Evolutionary conservation across 2,888 invertebrate genomes (phyloP), one percentile per base, ranked within the genome.

Genomic region (Ormyrus labotus): DNA sequence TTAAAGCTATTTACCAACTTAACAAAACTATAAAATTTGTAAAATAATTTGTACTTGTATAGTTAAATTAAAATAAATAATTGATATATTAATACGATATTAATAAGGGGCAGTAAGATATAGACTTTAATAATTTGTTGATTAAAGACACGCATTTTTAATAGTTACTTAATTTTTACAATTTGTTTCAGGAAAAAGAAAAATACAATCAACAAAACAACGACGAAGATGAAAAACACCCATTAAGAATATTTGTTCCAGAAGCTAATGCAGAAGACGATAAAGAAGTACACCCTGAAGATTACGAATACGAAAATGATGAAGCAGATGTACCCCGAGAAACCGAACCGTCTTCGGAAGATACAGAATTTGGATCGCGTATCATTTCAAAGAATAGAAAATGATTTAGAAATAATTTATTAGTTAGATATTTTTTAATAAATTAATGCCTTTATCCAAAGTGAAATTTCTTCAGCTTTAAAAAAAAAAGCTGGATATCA

Each of bases 191-290:
- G 83, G 83, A 83, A 60, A 75, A 78, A 68, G 75, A 80, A 61
- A 82, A 78, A 70, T 72, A 80, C n/a, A 69, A 71, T 7, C 63
- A 74, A 13, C 63, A 74, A 5, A 67, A n/a, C 34, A 48, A 63
- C 34, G 50, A 68, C 34, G 67, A 58, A 57, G 81, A 57, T 55
- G 83, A 91, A 5, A 89, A 90, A 73, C 88, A 89, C 48, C 91
- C 92, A 0, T 82, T 92, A 68, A 90, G 92, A 81, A 92, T 92
- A 81, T 91, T 92, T 85, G 86, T 88, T 57, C 63, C 87, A 6
- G 88, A 89, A 72, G 85, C 84, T 6, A 78, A 86, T 4, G 85
- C 83, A 8, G 82, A 65, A 69, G 84, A 82, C 10, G 84, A 83
- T 1, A 84, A 83, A 76, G 69, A 79, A 11, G 8, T 48, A 2